Conservation (phyloP, 1,140 invertebrate genomes). For the Aradophagus sp. region DNA sequence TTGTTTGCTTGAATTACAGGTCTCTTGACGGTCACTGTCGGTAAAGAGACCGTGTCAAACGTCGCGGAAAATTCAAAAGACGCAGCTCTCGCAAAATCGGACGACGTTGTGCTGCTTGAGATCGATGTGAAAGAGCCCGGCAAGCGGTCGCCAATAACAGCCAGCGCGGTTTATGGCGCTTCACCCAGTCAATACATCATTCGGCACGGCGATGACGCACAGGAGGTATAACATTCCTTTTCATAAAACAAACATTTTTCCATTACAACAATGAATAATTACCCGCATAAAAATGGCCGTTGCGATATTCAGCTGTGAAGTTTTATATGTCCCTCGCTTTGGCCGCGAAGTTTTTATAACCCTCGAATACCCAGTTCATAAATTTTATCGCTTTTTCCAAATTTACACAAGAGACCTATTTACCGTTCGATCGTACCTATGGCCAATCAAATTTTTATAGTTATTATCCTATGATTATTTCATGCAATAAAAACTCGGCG, state of each 20-base stretch:
- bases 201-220: constrained; percentile 67
- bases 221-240: constrained; percentile 65
- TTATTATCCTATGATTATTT: too few species aligned
- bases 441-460: too few species aligned
- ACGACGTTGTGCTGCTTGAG: constrained; percentile 69
- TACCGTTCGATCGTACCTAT: too few species aligned
- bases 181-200: constrained; percentile 68
- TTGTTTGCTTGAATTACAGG: too few species aligned
- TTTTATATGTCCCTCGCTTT: too few species aligned
- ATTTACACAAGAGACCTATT: too few species aligned
- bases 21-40: constrained; percentile 67
- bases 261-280: constrained; percentile 29
- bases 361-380: too few species aligned
- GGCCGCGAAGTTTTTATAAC: too few species aligned
- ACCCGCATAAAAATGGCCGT: too few species aligned
- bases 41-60: constrained; percentile 61
- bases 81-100: constrained; percentile 50
- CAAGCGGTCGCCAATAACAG: constrained; percentile 69
- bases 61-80: constrained; percentile 56
- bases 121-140: constrained; percentile 71
- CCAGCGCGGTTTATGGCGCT: constrained; percentile 66
- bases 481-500: too few species aligned
- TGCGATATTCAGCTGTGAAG: too few species aligned
- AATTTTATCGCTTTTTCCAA: too few species aligned
- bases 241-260: constrained; percentile 32